Conservation (phyloP, 2,888 invertebrate species). For the Xylota sylvarum region DNA sequence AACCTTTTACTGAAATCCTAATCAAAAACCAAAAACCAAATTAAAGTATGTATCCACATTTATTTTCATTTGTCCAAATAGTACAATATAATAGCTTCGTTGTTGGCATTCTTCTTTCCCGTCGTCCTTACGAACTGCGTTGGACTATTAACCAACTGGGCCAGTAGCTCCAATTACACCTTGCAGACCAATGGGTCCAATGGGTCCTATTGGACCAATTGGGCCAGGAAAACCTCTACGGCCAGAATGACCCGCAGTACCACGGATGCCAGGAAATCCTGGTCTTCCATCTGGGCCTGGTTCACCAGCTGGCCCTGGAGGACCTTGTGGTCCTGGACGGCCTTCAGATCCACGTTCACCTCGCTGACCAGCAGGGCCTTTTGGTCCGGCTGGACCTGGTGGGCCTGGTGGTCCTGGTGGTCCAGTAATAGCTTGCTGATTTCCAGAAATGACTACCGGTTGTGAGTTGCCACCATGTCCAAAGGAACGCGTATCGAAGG, state of each 20-base stretch:
- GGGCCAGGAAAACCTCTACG: conserved; percentile 54
- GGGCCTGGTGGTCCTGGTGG: conserved; percentile 74
- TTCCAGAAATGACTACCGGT: conserved; percentile 27
- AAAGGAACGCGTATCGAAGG: conserved; percentile 39
- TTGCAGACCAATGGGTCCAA: conserved; percentile 32
- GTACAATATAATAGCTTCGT: not conserved
- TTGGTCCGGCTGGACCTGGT: conserved; percentile 56
- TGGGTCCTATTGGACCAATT: conserved; percentile 52
- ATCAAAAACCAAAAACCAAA: too few species aligned
- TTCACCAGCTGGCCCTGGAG: conserved; percentile 55
- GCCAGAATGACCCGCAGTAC: conserved; percentile 26
- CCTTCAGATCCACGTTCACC: conserved; percentile 65
- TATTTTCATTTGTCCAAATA: not conserved
- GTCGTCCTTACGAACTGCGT: too few species aligned
- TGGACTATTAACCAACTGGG: not conserved
- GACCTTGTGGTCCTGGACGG: conserved; percentile 50
- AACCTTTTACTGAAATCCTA: too few species aligned
- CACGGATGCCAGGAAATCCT: conserved; percentile 53
- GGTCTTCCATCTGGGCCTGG: conserved; percentile 60
- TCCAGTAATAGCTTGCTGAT: conserved; percentile 46
- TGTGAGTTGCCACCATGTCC: conserved; percentile 9
- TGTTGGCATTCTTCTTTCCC: not conserved
- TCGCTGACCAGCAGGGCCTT: conserved; percentile 45
- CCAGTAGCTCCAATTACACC: conserved; percentile 35
- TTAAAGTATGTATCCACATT: too few species aligned